These are phyloP conservation scores for Ridgeia piscesae DNA, from an alignment of 1,140 invertebrate species.

Conservation along the genomic window DNA sequence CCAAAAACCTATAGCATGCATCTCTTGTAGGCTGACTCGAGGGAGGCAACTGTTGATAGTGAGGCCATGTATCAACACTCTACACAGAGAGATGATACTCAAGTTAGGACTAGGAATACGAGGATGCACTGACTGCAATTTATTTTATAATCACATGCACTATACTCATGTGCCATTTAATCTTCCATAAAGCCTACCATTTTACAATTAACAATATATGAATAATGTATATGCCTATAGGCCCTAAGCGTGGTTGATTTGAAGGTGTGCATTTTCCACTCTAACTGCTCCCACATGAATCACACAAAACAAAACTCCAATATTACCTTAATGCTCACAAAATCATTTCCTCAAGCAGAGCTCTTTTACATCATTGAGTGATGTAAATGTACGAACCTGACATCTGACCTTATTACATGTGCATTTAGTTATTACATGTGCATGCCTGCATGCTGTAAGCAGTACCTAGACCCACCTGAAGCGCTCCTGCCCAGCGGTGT, in stretches of 20 bases:
- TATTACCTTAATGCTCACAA: too few species aligned
- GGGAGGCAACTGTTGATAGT: neutral
- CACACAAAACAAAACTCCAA: too few species aligned
- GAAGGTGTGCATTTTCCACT: too few species aligned
- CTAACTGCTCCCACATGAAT: too few species aligned
- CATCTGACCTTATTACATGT: too few species aligned
- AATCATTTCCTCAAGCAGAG: too few species aligned
- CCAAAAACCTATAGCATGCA: neutral
- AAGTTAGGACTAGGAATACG: too few species aligned
- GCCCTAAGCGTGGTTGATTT: too few species aligned
- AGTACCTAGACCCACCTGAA: slow-evolving; percentile 55
- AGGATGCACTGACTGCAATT: neutral
- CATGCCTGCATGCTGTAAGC: too few species aligned
- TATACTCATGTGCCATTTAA: neutral
- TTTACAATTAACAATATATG: neutral
- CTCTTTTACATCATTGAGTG: too few species aligned
- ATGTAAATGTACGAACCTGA: too few species aligned
- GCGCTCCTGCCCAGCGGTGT: slow-evolving; percentile 62
- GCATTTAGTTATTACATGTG: too few species aligned
- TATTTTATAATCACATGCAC: neutral
- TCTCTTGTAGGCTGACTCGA: neutral
- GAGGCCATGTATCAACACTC: neutral
- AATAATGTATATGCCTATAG: neutral
- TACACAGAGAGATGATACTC: neutral
- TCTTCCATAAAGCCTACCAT: neutral